phyloP scores from a whole-genome alignment of 2,797 vertebrate species.

The Chaenodraco wilsoni region DNA sequence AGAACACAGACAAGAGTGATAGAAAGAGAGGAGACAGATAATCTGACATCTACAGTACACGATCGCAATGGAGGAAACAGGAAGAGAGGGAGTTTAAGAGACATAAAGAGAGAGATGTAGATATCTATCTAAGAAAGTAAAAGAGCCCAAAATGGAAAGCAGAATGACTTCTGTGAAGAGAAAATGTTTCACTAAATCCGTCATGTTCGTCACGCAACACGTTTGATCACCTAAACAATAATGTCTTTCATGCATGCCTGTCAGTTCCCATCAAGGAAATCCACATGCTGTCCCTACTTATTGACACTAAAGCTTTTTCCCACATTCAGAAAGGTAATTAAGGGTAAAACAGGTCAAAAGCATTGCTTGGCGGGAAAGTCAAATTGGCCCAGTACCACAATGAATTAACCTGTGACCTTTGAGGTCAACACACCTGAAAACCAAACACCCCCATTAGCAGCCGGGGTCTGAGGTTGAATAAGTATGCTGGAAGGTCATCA shows the following conservation, averaged over 20 bases:
- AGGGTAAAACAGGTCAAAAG: slow-evolving; percentile 49
- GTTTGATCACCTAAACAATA: slow-evolving; percentile 7
- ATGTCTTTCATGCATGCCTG: slow-evolving; percentile 3
- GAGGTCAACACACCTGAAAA: slow-evolving; percentile 21
- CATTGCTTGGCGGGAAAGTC: slow-evolving; percentile 14
- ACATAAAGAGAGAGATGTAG: neutral
- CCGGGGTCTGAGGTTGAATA: neutral
- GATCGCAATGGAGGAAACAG: slow-evolving; percentile 17
- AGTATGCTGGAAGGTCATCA: neutral
- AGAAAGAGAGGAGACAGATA: slow-evolving; percentile 13
- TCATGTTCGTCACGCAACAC: neutral
- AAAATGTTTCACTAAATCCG: neutral
- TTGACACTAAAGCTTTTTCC: slow-evolving; percentile 16
- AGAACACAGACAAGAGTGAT: slow-evolving; percentile 28
- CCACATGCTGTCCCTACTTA: slow-evolving; percentile 3
- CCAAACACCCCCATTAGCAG: neutral
- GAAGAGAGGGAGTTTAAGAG: neutral
- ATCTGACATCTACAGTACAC: slow-evolving; percentile 23
- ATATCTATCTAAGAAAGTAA: slow-evolving; percentile 9
- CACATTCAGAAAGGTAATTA: slow-evolving; percentile 26
- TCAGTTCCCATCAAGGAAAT: slow-evolving; percentile 9
- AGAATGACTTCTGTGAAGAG: neutral
- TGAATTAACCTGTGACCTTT: slow-evolving; percentile 25
- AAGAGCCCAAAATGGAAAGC: neutral
- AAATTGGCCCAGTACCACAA: slow-evolving; percentile 30